A percentile compares a stretch with the other conserved stretches of the same genome.
Evolutionary conservation across 2,113 vertebrate genomes (phyloP).

Genomic region (Amphiprion percula): DNA sequence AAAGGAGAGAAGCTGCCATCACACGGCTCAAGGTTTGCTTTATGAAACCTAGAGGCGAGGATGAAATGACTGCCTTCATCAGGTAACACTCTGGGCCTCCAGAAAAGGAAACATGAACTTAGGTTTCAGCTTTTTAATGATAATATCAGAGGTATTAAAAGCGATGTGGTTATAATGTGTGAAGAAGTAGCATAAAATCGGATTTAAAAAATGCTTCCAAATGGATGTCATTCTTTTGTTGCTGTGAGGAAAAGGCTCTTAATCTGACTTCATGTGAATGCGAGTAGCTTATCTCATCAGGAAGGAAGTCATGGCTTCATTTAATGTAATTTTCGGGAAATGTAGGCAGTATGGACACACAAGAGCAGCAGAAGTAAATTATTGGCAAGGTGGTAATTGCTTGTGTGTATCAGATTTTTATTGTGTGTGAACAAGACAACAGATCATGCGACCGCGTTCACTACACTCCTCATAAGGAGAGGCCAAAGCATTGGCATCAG

Average conservation of each 20-base stretch:
- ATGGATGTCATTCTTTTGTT: not conserved
- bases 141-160: not conserved
- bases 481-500: constrained; percentile 17
- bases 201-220: not conserved
- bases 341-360: constrained; percentile 4
- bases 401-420: constrained; percentile 19
- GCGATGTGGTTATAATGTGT: not conserved
- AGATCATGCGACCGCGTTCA: constrained; percentile 18
- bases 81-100: constrained; percentile 11
- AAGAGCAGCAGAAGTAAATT: constrained; percentile 26
- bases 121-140: not conserved
- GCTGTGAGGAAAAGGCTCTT: not conserved
- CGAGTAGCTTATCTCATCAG: not conserved
- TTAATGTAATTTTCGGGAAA: constrained; percentile 13
- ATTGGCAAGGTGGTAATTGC: not conserved
- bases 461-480: constrained; percentile 9
- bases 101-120: constrained; percentile 13
- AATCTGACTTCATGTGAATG: not conserved
- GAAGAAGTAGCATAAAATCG: not conserved
- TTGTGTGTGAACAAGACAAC: constrained; percentile 29
- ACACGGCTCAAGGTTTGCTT: constrained; percentile 63
- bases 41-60: constrained; percentile 62
- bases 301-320: constrained; percentile 23
- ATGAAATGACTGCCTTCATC: constrained; percentile 38
- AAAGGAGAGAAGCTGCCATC: constrained; percentile 60